Percentiles rank a stretch among this genome's conserved stretches.
These are phyloP conservation scores for Pseudomyrmex gracilis DNA, from an alignment of 1,140 invertebrate genomes.

Conservation along the genomic window DNA sequence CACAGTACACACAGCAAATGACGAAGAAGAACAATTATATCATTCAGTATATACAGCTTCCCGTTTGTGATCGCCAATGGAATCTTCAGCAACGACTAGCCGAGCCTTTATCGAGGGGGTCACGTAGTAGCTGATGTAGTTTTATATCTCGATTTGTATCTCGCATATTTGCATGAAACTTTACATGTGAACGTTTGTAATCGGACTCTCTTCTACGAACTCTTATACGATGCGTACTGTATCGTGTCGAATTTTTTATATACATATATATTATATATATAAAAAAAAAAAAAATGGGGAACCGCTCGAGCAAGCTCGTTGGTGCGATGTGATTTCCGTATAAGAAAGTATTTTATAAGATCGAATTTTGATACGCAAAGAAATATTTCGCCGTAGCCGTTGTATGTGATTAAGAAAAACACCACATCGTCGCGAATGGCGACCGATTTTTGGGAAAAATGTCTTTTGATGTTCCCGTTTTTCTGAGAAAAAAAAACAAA, in stretches of 20 bases:
- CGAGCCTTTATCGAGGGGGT: constrained; percentile 16
- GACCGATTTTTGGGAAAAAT: neutral
- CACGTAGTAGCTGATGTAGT: constrained; percentile 42
- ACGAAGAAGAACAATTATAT: constrained; percentile 1
- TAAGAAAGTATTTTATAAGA: constrained; percentile 68
- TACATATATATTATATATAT: neutral
- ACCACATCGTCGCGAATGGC: neutral
- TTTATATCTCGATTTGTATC: constrained; percentile 63
- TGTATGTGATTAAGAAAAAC: neutral
- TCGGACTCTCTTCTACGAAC: neutral
- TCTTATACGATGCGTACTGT: neutral
- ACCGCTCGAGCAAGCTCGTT: constrained; percentile 35
- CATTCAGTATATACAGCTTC: constrained; percentile 31
- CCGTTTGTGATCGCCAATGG: constrained; percentile 53
- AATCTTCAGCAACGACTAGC: constrained; percentile 60
- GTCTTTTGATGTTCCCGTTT: neutral
- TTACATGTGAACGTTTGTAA: constrained; percentile 14
- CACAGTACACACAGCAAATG: constrained; percentile 5
- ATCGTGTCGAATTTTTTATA: constrained; percentile 39
- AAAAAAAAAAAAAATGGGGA: too few species aligned
- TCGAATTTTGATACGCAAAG: constrained; percentile 60
- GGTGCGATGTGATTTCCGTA: constrained; percentile 37
- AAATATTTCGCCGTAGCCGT: constrained; percentile 38
- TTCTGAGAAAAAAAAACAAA: neutral
- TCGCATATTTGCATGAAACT: constrained; percentile 28